phyloP scores from a whole-genome alignment of 1,140 invertebrate species.

The Anoplolepis gracilipes region DNA sequence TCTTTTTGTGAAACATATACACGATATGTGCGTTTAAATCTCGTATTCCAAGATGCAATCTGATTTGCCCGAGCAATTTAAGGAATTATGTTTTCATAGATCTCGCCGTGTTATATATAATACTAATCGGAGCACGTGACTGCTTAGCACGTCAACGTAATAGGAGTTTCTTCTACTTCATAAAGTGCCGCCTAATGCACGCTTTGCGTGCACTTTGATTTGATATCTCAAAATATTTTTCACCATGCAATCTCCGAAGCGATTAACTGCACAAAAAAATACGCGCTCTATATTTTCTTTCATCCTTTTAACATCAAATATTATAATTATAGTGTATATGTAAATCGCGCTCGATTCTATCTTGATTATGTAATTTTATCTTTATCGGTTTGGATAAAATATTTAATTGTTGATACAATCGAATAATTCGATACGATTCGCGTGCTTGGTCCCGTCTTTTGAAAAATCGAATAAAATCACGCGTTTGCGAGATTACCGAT shows the following conservation, averaged over 20 bases:
- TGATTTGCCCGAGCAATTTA: background rate
- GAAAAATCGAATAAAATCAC: background rate
- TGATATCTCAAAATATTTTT: slow-evolving; percentile 24
- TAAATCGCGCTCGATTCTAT: background rate
- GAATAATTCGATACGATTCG: background rate
- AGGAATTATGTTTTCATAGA: slow-evolving; percentile 13
- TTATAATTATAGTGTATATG: slow-evolving; percentile 7
- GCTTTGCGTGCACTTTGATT: slow-evolving; percentile 20
- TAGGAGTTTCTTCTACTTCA: slow-evolving; percentile 35
- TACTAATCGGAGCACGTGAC: background rate
- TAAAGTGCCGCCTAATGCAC: slow-evolving; percentile 21
- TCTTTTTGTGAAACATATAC: background rate
- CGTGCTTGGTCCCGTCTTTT: background rate
- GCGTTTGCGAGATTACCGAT: background rate
- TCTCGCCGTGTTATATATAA: background rate
- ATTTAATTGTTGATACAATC: background rate
- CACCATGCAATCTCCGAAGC: slow-evolving; percentile 6
- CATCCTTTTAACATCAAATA: background rate
- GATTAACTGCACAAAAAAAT: background rate
- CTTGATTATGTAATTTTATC: background rate
- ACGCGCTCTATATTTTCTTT: background rate
- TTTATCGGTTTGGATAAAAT: background rate
- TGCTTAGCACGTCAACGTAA: slow-evolving; percentile 24
- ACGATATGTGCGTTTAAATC: background rate
- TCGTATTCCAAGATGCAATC: background rate